These are phyloP conservation scores for Clarias macrocephalus DNA, from an alignment of 2,113 vertebrate species.

Conservation along the genomic window DNA sequence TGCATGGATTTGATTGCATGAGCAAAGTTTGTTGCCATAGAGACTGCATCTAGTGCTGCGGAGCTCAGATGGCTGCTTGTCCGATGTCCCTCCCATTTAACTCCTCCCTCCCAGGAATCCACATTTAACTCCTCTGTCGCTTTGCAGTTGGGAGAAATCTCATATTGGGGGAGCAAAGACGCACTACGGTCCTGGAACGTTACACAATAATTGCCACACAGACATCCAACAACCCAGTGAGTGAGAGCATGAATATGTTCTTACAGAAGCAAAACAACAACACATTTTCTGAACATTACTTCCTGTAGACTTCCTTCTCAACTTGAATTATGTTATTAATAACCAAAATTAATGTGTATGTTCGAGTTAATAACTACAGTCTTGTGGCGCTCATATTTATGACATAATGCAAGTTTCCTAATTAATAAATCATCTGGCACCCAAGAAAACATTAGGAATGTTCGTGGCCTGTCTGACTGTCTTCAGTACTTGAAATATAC, in stretches of 20 bases:
- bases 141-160: constrained; percentile 7
- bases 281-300: background rate
- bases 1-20: constrained; percentile 67
- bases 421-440: background rate
- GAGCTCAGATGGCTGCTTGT: constrained; percentile 62
- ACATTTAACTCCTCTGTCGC: constrained; percentile 39
- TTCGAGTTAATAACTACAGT: background rate
- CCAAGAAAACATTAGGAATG: background rate
- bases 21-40: constrained; percentile 77
- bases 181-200: constrained; percentile 40
- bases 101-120: constrained; percentile 13
- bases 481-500: background rate
- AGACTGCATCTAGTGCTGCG: constrained; percentile 75
- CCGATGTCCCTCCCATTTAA: constrained; percentile 41
- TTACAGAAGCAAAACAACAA: background rate
- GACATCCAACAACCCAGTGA: background rate
- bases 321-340: too few species aligned
- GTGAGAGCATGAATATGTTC: background rate
- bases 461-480: background rate
- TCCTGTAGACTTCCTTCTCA: background rate
- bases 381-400: background rate
- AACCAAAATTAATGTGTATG: too few species aligned
- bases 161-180: constrained; percentile 1
- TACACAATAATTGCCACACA: background rate
- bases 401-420: background rate